These are phyloP conservation scores for Diploptera punctata DNA, from an alignment of 2,888 invertebrate species.

Conservation along the genomic window DNA sequence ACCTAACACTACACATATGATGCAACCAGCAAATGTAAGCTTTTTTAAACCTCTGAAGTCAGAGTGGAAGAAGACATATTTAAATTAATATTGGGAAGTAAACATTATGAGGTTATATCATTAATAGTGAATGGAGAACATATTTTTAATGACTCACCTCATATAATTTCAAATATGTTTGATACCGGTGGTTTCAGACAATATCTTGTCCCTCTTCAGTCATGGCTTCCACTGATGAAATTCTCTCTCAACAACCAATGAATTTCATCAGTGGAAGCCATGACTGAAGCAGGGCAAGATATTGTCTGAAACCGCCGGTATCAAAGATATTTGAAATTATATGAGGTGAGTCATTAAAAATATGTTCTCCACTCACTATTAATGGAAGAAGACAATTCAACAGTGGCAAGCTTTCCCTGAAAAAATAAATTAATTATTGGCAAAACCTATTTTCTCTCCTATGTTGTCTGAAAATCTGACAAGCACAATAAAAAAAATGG, in stretches of 20 bases:
- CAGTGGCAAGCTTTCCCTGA: conserved; percentile 44
- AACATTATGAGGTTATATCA: too few species aligned
- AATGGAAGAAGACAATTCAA: conserved; percentile 43
- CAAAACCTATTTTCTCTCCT: conserved; percentile 47
- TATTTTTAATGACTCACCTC: too few species aligned
- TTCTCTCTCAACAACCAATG: too few species aligned
- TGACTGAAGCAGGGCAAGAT: neutral
- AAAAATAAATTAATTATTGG: conserved; percentile 42
- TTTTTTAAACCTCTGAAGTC: conserved; percentile 48
- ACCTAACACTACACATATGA: conserved; percentile 47
- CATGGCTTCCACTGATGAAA: too few species aligned
- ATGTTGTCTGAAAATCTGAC: conserved; percentile 43
- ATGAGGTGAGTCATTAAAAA: too few species aligned
- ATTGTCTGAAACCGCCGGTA: neutral
- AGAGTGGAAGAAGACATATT: conserved; percentile 45
- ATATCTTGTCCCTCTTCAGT: too few species aligned
- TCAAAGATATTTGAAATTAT: too few species aligned
- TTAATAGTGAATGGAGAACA: too few species aligned
- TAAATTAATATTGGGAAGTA: too few species aligned
- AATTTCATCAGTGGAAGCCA: too few species aligned
- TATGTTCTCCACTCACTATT: too few species aligned
- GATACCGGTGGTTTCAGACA: neutral
- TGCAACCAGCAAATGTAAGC: conserved; percentile 48
- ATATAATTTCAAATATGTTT: too few species aligned
- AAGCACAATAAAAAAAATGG: conserved; percentile 41